Evolutionary conservation across 2,113 vertebrate species (phyloP).

Genomic region (Eublepharis macularius): DNA sequence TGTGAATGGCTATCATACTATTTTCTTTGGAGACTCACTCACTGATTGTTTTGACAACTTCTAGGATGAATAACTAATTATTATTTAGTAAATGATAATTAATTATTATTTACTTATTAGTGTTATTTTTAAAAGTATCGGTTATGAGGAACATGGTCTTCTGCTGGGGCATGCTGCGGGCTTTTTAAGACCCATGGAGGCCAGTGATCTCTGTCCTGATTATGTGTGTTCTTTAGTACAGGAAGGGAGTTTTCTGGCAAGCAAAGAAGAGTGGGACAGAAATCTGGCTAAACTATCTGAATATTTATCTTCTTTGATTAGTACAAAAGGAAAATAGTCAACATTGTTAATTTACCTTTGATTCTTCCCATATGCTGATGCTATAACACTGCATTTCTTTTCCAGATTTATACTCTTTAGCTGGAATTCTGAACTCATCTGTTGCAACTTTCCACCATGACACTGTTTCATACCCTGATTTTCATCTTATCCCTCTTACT

Average conservation of each 20-base stretch:
- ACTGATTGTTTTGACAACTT: too few relatives aligned
- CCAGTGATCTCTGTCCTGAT: neutral
- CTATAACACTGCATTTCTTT: neutral
- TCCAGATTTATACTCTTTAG: neutral
- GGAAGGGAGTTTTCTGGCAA: neutral
- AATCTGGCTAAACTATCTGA: neutral
- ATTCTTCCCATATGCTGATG: neutral
- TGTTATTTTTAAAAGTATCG: neutral
- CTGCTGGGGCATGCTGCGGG: neutral
- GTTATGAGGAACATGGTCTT: neutral
- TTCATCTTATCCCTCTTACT: neutral
- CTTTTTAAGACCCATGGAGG: neutral
- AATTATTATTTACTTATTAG: too few relatives aligned
- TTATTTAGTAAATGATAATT: too few relatives aligned
- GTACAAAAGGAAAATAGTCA: neutral
- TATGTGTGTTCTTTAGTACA: too few relatives aligned
- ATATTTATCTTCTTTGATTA: neutral
- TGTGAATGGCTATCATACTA: too few relatives aligned
- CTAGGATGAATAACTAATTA: too few relatives aligned
- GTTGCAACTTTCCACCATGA: neutral
- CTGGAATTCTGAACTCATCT: neutral
- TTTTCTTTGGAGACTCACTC: too few relatives aligned
- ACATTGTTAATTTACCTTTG: neutral
- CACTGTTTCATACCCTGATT: neutral
- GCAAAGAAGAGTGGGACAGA: neutral